Evolutionary conservation across 2,888 invertebrate genomes (phyloP), one percentile per base, ranked within the genome.

Genomic region (Mythimna lalbum): DNA sequence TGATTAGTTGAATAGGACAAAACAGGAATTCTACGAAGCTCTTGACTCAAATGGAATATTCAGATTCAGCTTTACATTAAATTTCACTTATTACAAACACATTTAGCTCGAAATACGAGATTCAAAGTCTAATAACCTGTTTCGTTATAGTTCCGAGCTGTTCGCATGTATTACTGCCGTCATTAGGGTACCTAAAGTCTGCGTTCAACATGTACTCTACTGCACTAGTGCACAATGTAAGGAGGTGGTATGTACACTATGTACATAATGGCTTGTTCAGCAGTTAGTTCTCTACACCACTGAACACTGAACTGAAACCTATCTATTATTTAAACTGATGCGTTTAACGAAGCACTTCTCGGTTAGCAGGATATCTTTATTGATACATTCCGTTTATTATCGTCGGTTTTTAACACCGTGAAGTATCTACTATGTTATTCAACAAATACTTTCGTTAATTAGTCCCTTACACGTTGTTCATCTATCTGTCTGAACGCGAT

Each of bases 181-280:
- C 80, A 78, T 77, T 82, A 82, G 64, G 69, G 64, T 64, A 53
- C 66, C 67, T 60, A 74, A 80, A 79, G 80, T 80, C 76, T 82
- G 69, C 67, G 73, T 78, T 55, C 53, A 71, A 69, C 64, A 65
- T 76, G 57, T 66, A 74, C 71, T 71, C 50, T 63, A 68, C 69
- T 67, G 36, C 52, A 36, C 57, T 57, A 65, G 67, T 62, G 52
- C 69, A 63, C 62, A 71, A 71, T 76, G 71, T 81, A 71, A 17
- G 66, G 49, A 60, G 55, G 56, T 56, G 62, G 68, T 76, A 67
- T 73, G 61, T 63, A 71, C 59, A 67, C 76, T 76, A 67, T 73
- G 61, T 63, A 71, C 59, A 67, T 78, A 74, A 81, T 74, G 65
- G 63, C 73, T 70, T 63, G 76, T 66, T 78, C 71, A 56, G 57